Evolutionary conservation across 2,888 invertebrate species (phyloP), one percentile per base, ranked within the genome.

Genomic region (Aquatica leii): DNA sequence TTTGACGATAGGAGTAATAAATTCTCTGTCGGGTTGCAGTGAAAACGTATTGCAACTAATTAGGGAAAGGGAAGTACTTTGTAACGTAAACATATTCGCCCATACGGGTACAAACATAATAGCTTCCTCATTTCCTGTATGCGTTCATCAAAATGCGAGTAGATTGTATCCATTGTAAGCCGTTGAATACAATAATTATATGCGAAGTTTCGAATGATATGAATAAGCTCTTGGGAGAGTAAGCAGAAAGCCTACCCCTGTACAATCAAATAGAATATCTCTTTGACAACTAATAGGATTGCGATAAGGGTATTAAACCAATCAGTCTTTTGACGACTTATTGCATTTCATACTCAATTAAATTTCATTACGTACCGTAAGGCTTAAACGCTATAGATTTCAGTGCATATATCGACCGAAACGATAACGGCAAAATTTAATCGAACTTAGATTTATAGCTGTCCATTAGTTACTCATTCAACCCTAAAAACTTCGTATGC

Each of bases 111-210:
- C 41, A 2, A 65, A 66, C 53, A 63, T 59, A 59, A 59, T 52
- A 56, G 57, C 67, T 58, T 65, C 46, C 62, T 59, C 35, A 59
- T 60, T 66, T 62, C 62, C 57, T 54, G 59, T 57, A 62, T 64
- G 56, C 51, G 59, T 54, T 62, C 61, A 67, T 62, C 62, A 65
- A 59, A 67, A 65, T 56, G 50, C 43, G 12, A 55, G 37, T 59
- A 61, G 24, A 65, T 67, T 65, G 69, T 65, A 67, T 63, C 61
- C 63, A 69, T 67, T 67, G 67, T 69, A 49, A 59, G 20, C 57
- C 49, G 43, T 37, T 64, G 69, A 67, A 69, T 65, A 60, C 62
- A 40, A 60, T 65, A 69, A 69, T 69, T 67, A 67, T 67, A 67
- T 65, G 65, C 60, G 59, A 60, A 59, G 52, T 59, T 54, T 60